Percentiles rank a stretch among this genome's conserved stretches.
phyloP scores from a whole-genome alignment of 2,113 vertebrate genomes.

The Carollia perspicillata region DNA sequence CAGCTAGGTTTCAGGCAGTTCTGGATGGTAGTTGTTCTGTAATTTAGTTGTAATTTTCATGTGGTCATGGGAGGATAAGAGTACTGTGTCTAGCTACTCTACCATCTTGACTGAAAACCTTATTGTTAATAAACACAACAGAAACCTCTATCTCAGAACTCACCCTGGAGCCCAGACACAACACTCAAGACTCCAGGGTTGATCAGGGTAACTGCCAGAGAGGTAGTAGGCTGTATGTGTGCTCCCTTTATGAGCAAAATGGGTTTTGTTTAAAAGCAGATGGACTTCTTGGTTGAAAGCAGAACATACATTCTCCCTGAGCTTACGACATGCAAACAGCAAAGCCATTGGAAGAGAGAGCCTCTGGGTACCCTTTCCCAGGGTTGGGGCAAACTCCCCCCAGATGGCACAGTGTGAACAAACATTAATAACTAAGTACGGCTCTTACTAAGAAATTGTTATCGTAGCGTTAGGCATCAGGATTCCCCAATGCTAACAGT shows the following conservation, averaged over 20 bases:
- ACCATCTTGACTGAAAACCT: not conserved
- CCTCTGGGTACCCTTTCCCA: not conserved
- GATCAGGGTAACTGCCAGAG: not conserved
- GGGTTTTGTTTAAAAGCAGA: not conserved
- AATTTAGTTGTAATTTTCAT: not conserved
- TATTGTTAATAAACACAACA: not conserved
- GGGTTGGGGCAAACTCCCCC: not conserved
- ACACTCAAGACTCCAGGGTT: not conserved
- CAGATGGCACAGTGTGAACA: not conserved
- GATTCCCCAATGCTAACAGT: slow-evolving; percentile 57
- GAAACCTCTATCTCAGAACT: not conserved
- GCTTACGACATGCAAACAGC: not conserved
- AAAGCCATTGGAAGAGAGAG: not conserved
- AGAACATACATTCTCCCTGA: not conserved
- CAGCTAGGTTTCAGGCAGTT: not conserved
- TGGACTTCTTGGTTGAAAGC: not conserved
- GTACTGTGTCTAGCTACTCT: not conserved
- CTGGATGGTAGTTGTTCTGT: not conserved
- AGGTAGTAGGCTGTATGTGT: not conserved
- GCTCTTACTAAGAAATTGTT: slow-evolving; percentile 68
- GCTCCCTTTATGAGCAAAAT: not conserved
- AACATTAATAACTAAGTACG: slow-evolving; percentile 42
- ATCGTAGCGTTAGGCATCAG: slow-evolving; percentile 53
- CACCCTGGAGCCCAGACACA: not conserved
- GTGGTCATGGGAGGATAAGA: not conserved